phyloP scores from a whole-genome alignment of 2,113 vertebrate genomes.

The Brachypodius melanocephalos region DNA sequence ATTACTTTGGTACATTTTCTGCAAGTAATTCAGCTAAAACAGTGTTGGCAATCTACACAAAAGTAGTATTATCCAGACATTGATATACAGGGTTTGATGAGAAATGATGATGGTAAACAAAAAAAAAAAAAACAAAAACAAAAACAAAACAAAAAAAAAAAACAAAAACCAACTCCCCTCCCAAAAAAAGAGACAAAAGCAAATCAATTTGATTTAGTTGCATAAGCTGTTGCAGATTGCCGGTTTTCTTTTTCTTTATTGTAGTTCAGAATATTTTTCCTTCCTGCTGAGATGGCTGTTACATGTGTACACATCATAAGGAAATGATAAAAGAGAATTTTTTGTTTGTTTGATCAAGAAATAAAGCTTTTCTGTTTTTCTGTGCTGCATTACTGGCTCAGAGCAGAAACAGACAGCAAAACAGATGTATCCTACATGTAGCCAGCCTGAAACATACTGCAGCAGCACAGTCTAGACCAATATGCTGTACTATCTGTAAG shows the following conservation, averaged over 20 bases:
- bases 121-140: background rate
- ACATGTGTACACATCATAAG: background rate
- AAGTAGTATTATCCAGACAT: background rate
- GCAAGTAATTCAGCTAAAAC: background rate
- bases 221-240: background rate
- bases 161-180: no score
- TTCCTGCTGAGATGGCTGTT: background rate
- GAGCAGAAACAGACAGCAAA: background rate
- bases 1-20: background rate
- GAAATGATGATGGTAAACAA: background rate
- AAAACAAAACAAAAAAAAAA: no score
- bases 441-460: background rate
- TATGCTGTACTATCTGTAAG: background rate
- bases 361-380: background rate
- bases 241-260: conserved; percentile 21
- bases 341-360: background rate
- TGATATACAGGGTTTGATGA: background rate
- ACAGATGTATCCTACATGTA: background rate
- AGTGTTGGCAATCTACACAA: background rate
- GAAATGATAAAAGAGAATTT: background rate
- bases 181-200: background rate
- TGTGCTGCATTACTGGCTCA: background rate
- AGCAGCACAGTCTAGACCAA: background rate
- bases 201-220: background rate
- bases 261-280: background rate